These are phyloP conservation scores for Aselliscus stoliczkanus DNA, from an alignment of 2,797 vertebrate species.

Conservation along the genomic window DNA sequence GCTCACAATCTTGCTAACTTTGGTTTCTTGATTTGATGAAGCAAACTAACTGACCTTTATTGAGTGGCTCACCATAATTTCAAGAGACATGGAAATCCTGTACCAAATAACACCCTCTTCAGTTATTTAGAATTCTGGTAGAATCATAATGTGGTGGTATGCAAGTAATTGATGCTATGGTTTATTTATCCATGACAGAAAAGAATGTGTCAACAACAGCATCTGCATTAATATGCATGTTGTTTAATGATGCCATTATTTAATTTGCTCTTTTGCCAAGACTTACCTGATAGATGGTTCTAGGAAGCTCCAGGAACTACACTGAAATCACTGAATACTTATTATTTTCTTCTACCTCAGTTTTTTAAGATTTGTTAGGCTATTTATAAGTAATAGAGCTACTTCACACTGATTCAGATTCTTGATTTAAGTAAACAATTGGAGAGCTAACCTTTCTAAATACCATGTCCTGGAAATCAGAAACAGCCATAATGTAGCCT, in stretches of 20 bases:
- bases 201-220: slow-evolving; percentile 60
- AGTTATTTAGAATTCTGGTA: slow-evolving; percentile 32
- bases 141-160: slow-evolving; percentile 11
- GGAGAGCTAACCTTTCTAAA: background rate
- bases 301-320: background rate
- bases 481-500: background rate
- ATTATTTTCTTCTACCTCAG: background rate
- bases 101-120: background rate
- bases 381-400: background rate
- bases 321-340: slow-evolving; percentile 43
- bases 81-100: background rate
- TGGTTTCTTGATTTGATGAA: background rate
- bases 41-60: background rate
- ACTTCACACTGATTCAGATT: background rate
- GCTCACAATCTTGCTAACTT: background rate
- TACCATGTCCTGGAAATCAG: background rate
- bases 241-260: slow-evolving; percentile 67
- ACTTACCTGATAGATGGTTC: too few relatives aligned
- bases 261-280: background rate
- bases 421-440: background rate
- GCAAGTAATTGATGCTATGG: background rate
- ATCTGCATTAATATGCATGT: slow-evolving; percentile 74
- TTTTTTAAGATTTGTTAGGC: background rate
- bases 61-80: background rate
- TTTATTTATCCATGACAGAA: slow-evolving; percentile 54